Base-by-base conservation (phyloP, 2,888 invertebrate genomes). In the Adelognathus sp. region DNA sequence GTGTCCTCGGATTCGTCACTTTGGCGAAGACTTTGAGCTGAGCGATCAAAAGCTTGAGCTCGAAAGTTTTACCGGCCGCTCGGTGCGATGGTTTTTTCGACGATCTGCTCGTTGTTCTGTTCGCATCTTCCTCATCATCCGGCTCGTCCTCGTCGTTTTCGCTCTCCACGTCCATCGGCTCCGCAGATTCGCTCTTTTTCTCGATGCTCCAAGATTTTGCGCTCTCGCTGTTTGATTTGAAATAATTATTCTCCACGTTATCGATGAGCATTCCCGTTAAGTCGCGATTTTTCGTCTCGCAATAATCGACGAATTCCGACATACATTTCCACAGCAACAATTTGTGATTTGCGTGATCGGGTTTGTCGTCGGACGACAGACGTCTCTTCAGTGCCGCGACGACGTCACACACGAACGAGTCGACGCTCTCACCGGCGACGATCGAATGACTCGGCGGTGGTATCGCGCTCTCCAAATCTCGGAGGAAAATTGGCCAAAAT, bases 281-380 rank as follows among this genome's bases (percentile, higher is more conserved):
- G 88, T 97, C 96, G 60, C 96, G 94, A 85, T 97, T 98, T 89
- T 95, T 96, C 0, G 94, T 93, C 91, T 98, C 97, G 85, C 95
- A 96, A 9, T 96, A 92, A 80, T 95, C 94, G 2, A 96, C 93
- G 88, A 97, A 96, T 80, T 93, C 92, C 0, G 93, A 92, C 94
- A 98, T 94, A 21, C 95, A 93, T 91, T 96, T 95, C 95, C 98
- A 96, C n/a, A 98, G 90, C 64, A 97, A 92, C 81, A 95, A 93
- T 82, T 98, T 94, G 89, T 96, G 96, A 89, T 97, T 97, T 6
- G 93, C 91, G 84, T 94, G 93, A 92, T 97, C 97, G 1, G 96
- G 93, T 82, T 94, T 94, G 75, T 94, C 94, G 0, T 90, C 86
- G 44, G 89, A 91, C 44, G 91, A 92, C 79, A 88, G 66, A 33